Conservation (phyloP, 2,113 vertebrate species). For the Hippoglossus stenolepis region DNA sequence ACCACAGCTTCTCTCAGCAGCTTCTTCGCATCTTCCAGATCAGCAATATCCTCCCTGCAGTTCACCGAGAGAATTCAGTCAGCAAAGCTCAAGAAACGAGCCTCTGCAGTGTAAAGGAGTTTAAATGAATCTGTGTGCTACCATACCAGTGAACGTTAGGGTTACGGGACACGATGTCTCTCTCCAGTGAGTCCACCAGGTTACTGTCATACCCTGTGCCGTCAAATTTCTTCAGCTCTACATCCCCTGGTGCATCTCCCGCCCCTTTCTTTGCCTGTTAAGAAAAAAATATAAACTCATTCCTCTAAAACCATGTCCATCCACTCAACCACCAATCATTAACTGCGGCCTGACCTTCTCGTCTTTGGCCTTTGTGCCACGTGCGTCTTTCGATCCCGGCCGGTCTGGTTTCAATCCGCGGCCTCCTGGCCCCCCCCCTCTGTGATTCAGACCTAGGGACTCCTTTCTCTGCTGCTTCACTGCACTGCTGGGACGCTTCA, state of each 20-base stretch:
- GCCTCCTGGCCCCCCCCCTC: conserved; percentile 78
- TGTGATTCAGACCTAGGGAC: conserved; percentile 85
- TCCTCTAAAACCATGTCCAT: neutral
- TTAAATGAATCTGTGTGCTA: neutral
- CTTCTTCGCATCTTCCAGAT: conserved; percentile 95
- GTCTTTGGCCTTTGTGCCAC: conserved; percentile 87
- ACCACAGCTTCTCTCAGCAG: conserved; percentile 95
- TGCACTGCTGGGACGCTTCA: conserved; percentile 88
- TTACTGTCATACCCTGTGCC: conserved; percentile 92
- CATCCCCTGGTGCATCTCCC: conserved; percentile 84
- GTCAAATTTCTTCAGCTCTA: conserved; percentile 92
- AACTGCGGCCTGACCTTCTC: conserved; percentile 85
- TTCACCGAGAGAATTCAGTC: conserved; percentile 28
- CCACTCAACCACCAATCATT: neutral
- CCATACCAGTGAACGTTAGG: conserved; percentile 94
- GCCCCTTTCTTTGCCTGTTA: conserved; percentile 86
- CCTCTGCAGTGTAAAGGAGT: neutral
- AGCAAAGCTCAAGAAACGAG: conserved; percentile 2
- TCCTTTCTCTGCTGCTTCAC: conserved; percentile 90
- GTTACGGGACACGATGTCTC: conserved; percentile 97
- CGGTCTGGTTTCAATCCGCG: conserved; percentile 87
- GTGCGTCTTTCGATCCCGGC: conserved; percentile 76
- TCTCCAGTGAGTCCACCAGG: conserved; percentile 92
- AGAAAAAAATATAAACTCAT: neutral
- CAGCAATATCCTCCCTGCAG: conserved; percentile 95